Base-by-base conservation (phyloP, 2,888 invertebrate genomes). In the Mongoloraphidia duomilia region DNA sequence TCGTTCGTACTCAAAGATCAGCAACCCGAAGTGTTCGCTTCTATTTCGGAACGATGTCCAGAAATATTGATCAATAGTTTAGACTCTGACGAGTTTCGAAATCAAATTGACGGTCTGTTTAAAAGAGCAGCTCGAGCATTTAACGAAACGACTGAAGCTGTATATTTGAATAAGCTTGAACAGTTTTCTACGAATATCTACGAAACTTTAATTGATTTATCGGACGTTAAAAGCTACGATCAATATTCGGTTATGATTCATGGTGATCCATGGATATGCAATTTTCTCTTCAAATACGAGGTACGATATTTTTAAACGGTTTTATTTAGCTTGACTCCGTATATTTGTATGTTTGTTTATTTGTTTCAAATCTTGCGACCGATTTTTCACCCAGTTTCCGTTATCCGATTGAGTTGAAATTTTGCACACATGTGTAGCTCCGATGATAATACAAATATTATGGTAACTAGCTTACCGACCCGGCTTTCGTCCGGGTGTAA, bases 1-100 rank as follows among this genome's bases (percentile, higher is more conserved):
- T 61, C 61, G 2, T 58, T 59, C 13, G 63, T 60, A 1, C 49
- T 63, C 40, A 59, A 54, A 26, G 53, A 61, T 41, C 55, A 59
- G 41, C 46, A 59, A 17, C 57, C 58, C 2, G 54, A 60, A 46
- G 41, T 50, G 26, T 62, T 58, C 48, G 47, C 55, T 10, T 49
- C 54, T 41, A 34, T 61, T 8, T 44, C 41, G 4, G 49, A 50
- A 26, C 52, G 54, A 9, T 41, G 53, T 41, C 33, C 50, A 2
- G 57, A 58, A 33, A 45, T 37, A 8, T 54, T 57, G 41, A 57
- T 58, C 42, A 40, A 36, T 2, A 46, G 50, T 39, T 42, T 40
- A 14, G 36, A 44, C n/a, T 9, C 13, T 17, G 35, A 4, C 1
- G 40, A 14, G 10, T 34, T 43, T 11, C 42, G 39, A 26, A 17